phyloP scores from a whole-genome alignment of 2,888 invertebrate genomes.

The Ophion ventricosus region DNA sequence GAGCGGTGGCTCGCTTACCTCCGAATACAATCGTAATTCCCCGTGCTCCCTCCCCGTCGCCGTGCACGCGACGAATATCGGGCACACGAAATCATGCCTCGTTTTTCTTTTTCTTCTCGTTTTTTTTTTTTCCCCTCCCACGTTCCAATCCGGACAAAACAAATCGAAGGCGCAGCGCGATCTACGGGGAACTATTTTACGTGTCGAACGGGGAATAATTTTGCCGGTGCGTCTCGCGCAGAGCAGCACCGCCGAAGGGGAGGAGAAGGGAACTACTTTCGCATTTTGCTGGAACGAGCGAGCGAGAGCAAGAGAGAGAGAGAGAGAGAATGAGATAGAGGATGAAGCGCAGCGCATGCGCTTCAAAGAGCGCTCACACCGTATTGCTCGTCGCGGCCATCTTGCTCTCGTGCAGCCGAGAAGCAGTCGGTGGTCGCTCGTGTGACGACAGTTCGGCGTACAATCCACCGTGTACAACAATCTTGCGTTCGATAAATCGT shows the following conservation, averaged over 20 bases:
- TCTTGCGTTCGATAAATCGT: conserved; percentile 62
- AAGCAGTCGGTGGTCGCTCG: conserved; percentile 80
- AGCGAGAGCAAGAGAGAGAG: conserved; percentile 6
- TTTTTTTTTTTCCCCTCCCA: neutral
- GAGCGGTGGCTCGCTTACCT: conserved; percentile 1
- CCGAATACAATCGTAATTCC: conserved; percentile 24
- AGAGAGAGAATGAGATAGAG: too few relatives aligned
- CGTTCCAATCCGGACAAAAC: neutral
- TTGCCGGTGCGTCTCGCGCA: conserved; percentile 29
- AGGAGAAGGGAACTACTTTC: conserved; percentile 67
- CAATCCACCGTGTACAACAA: conserved; percentile 69
- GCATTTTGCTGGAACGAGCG: conserved; percentile 29
- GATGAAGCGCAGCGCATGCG: conserved; percentile 43
- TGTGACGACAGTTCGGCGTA: conserved; percentile 73
- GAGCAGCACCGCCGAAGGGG: conserved; percentile 42
- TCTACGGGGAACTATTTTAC: conserved; percentile 32
- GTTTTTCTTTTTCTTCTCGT: neutral
- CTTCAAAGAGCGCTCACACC: conserved; percentile 74
- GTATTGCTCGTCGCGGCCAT: conserved; percentile 74
- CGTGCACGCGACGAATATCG: neutral
- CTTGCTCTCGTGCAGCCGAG: conserved; percentile 73
- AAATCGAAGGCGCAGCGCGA: neutral
- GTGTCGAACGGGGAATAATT: conserved; percentile 16
- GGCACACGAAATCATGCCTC: neutral
- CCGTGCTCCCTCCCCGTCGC: neutral